Conservation (phyloP, 2,888 invertebrate genomes). For the Trimorus sp. region DNA sequence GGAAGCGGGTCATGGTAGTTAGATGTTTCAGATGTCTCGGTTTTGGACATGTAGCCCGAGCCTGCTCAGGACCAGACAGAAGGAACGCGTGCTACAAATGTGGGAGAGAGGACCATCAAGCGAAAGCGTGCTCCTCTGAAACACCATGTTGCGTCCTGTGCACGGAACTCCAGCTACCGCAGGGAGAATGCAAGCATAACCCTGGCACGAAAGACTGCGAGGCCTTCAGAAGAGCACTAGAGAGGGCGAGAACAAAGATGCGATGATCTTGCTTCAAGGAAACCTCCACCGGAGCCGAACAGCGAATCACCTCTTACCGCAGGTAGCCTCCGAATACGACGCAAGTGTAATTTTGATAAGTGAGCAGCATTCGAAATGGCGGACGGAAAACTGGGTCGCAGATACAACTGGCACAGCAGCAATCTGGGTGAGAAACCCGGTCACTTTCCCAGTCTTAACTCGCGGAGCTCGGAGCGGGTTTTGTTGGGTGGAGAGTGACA, state of each 20-base stretch:
- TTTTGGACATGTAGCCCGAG: constrained; percentile 21
- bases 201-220: constrained; percentile 34
- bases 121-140: constrained; percentile 8
- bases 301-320: constrained; percentile 42
- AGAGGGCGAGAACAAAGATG: constrained; percentile 21
- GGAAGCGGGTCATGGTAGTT: neutral
- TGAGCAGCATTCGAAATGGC: constrained; percentile 59
- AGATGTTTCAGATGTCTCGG: constrained; percentile 33
- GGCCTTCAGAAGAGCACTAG: constrained; percentile 38
- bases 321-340: constrained; percentile 27
- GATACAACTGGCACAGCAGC: constrained; percentile 50
- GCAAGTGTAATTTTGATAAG: constrained; percentile 51
- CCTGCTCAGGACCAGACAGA: constrained; percentile 27
- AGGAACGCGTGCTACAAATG: constrained; percentile 17
- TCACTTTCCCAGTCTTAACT: neutral
- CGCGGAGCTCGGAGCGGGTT: neutral
- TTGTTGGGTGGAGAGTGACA: constrained; percentile 36
- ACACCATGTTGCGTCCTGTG: constrained; percentile 19
- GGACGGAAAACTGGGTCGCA: constrained; percentile 37
- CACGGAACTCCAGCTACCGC: neutral
- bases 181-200: constrained; percentile 7
- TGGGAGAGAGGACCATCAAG: constrained; percentile 19
- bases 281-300: constrained; percentile 59
- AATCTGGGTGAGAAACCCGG: constrained; percentile 54
- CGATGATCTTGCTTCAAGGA: constrained; percentile 49